Evolutionary conservation across 1,140 invertebrate genomes (phyloP).

Genomic region (Pemphigus obesinymphae): DNA sequence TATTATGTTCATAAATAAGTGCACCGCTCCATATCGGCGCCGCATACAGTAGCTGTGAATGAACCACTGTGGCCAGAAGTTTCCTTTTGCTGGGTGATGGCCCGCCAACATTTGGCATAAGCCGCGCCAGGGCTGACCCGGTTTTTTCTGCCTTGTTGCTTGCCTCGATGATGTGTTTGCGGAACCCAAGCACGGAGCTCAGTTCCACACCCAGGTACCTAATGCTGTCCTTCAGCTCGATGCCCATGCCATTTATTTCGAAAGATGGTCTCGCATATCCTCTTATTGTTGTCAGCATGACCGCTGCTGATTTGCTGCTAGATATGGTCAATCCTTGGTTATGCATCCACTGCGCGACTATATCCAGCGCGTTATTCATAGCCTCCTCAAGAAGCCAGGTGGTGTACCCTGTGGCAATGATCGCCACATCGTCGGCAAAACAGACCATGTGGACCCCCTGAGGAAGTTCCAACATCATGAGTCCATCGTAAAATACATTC

Average conservation of each 20-base stretch:
- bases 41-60: background rate
- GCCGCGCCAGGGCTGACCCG: no score
- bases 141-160: background rate
- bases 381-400: background rate
- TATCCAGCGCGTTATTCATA: background rate
- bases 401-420: constrained; percentile 40
- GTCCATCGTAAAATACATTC: constrained; percentile 48
- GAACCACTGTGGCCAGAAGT: background rate
- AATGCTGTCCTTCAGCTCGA: no score
- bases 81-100: background rate
- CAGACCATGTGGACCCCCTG: constrained; percentile 43
- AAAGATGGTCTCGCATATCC: background rate
- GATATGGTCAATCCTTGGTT: background rate
- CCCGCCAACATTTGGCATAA: background rate
- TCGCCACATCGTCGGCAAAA: constrained; percentile 49
- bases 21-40: background rate
- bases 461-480: constrained; percentile 47
- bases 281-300: constrained; percentile 9
- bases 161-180: background rate
- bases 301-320: background rate
- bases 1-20: background rate
- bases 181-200: background rate
- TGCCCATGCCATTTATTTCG: background rate
- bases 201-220: background rate
- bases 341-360: background rate